These are phyloP conservation scores for Mastacembelus armatus DNA, from an alignment of 2,797 vertebrate species.

Conservation along the genomic window DNA sequence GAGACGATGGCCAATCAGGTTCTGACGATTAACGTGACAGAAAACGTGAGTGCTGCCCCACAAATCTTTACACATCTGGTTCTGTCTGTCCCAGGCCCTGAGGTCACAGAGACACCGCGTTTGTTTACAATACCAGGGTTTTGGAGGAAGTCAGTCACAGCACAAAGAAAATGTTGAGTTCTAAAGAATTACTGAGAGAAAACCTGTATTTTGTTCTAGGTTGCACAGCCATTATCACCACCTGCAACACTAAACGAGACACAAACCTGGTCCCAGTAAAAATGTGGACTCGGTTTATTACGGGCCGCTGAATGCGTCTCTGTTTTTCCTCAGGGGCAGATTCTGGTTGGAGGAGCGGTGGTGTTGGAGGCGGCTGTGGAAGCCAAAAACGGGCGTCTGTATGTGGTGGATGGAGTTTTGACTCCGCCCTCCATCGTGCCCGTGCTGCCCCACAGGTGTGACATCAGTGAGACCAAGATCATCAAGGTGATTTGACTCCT, in stretches of 20 bases:
- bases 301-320: too few relatives aligned
- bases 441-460: slow-evolving; percentile 91
- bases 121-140: too few relatives aligned
- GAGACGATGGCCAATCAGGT: slow-evolving; percentile 89
- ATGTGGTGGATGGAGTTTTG: slow-evolving; percentile 87
- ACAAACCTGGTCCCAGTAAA: too few relatives aligned
- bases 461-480: slow-evolving; percentile 72
- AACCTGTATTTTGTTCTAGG: too few relatives aligned
- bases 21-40: slow-evolving; percentile 85
- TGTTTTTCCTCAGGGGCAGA: slow-evolving; percentile 92
- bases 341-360: slow-evolving; percentile 83
- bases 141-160: too few relatives aligned
- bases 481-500: slow-evolving; percentile 75
- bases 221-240: too few relatives aligned
- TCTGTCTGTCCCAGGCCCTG: too few relatives aligned
- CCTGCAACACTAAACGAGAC: too few relatives aligned
- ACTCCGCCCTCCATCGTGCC: slow-evolving; percentile 91
- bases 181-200: too few relatives aligned
- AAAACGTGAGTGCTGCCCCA: slow-evolving; percentile 72
- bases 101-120: too few relatives aligned
- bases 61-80: neutral
- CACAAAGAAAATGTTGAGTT: too few relatives aligned
- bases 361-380: slow-evolving; percentile 88
- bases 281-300: too few relatives aligned
- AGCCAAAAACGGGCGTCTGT: slow-evolving; percentile 90